These are phyloP conservation scores for Cepaea hortensis DNA, from an alignment of 2,888 invertebrate species.

Conservation along the genomic window DNA sequence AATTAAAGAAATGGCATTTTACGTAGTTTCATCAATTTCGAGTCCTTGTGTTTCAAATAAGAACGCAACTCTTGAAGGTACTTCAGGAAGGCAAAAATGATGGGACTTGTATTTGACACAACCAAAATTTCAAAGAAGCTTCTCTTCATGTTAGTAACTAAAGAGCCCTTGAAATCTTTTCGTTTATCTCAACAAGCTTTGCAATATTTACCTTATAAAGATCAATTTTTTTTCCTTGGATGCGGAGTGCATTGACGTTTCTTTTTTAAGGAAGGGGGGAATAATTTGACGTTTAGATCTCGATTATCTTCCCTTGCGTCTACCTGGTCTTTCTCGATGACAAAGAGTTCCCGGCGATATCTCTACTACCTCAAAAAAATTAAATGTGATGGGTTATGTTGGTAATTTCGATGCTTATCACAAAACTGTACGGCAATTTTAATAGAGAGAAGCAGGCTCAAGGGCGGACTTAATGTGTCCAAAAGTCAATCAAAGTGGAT, in stretches of 20 bases:
- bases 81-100: background rate
- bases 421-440: too few species aligned
- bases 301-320: background rate
- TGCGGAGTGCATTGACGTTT: background rate
- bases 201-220: conserved; percentile 27
- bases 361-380: too few species aligned
- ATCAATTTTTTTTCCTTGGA: background rate
- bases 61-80: background rate
- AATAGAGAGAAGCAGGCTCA: too few species aligned
- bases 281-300: background rate
- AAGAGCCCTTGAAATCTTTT: background rate
- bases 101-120: background rate
- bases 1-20: too few species aligned
- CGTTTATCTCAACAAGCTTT: conserved; percentile 16
- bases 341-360: background rate
- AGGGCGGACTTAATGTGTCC: too few species aligned
- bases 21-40: background rate
- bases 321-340: background rate
- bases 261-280: too few species aligned
- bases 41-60: background rate
- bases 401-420: too few species aligned
- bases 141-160: background rate
- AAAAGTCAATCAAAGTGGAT: too few species aligned
- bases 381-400: too few species aligned
- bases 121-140: background rate